These are phyloP conservation scores for Polylopha cassiicola DNA, from an alignment of 2,888 invertebrate genomes.

Conservation along the genomic window DNA sequence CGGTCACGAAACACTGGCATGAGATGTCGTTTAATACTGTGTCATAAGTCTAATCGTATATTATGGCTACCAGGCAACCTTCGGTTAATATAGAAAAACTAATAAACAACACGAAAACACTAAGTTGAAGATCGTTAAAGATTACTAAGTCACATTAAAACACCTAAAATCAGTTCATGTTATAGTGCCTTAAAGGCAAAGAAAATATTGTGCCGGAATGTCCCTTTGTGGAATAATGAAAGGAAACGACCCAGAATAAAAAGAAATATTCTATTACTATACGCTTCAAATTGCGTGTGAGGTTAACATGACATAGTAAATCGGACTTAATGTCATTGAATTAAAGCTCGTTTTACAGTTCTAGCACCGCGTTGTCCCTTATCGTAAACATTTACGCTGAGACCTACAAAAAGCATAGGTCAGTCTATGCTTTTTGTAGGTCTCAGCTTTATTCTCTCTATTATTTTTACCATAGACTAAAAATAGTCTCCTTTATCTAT, in stretches of 20 bases:
- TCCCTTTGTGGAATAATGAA: slow-evolving; percentile 3
- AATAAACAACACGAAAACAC: too few species aligned
- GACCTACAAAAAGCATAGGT: slow-evolving; percentile 11
- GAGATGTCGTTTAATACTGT: slow-evolving; percentile 10
- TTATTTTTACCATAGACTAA: too few species aligned
- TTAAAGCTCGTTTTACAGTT: slow-evolving; percentile 4
- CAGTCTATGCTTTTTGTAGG: slow-evolving; percentile 13
- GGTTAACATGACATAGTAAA: slow-evolving; percentile 2
- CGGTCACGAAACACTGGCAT: slow-evolving; percentile 16
- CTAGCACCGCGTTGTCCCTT: not conserved
- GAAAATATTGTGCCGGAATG: too few species aligned
- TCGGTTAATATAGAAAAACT: not conserved
- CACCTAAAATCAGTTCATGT: too few species aligned
- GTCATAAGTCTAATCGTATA: slow-evolving; percentile 3
- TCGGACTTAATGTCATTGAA: not conserved
- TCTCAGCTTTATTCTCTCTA: too few species aligned
- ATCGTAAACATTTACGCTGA: slow-evolving; percentile 18
- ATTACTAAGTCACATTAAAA: too few species aligned
- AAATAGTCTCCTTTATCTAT: too few species aligned
- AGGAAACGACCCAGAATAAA: slow-evolving; percentile 7
- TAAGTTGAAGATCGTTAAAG: too few species aligned
- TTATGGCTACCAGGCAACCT: not conserved
- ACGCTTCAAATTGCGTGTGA: slow-evolving; percentile 3
- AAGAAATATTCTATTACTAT: slow-evolving; percentile 10
- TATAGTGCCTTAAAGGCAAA: too few species aligned